These are phyloP conservation scores for Drosophila algonquin DNA, from an alignment of 2,888 invertebrate species.

Conservation along the genomic window DNA sequence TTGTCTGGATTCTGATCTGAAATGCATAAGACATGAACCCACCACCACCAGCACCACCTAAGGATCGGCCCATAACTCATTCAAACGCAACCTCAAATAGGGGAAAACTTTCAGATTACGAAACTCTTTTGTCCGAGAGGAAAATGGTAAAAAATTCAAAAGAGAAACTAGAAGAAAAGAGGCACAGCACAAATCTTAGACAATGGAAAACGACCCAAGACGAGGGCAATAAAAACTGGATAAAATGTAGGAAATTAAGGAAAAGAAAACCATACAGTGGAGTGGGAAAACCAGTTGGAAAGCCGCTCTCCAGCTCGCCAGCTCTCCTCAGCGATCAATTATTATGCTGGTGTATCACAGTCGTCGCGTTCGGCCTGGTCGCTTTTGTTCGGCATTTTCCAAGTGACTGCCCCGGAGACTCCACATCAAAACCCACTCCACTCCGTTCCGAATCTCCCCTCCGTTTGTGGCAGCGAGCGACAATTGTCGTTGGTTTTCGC, in stretches of 20 bases:
- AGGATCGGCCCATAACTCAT: slow-evolving; percentile 59
- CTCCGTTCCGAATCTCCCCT: neutral
- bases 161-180: slow-evolving; percentile 35
- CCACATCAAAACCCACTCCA: neutral
- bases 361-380: neutral
- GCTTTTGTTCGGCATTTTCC: slow-evolving; percentile 66
- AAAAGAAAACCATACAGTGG: slow-evolving; percentile 29
- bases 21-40: slow-evolving; percentile 52
- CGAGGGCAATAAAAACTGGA: slow-evolving; percentile 59
- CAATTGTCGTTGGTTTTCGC: slow-evolving; percentile 72
- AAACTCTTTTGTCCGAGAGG: slow-evolving; percentile 59
- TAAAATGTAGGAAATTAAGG: slow-evolving; percentile 37
- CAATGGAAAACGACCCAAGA: slow-evolving; percentile 50
- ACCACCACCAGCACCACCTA: slow-evolving; percentile 52
- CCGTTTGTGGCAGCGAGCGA: slow-evolving; percentile 26
- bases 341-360: slow-evolving; percentile 37
- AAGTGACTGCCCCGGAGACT: slow-evolving; percentile 42
- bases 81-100: slow-evolving; percentile 24
- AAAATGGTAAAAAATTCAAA: slow-evolving; percentile 41
- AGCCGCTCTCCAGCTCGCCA: slow-evolving; percentile 43
- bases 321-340: slow-evolving; percentile 48
- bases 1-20: slow-evolving; percentile 15
- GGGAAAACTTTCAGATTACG: slow-evolving; percentile 42
- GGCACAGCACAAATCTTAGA: slow-evolving; percentile 57
- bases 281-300: slow-evolving; percentile 62